phyloP scores from a whole-genome alignment of 2,888 invertebrate genomes.

The Micropterix aruncella region DNA sequence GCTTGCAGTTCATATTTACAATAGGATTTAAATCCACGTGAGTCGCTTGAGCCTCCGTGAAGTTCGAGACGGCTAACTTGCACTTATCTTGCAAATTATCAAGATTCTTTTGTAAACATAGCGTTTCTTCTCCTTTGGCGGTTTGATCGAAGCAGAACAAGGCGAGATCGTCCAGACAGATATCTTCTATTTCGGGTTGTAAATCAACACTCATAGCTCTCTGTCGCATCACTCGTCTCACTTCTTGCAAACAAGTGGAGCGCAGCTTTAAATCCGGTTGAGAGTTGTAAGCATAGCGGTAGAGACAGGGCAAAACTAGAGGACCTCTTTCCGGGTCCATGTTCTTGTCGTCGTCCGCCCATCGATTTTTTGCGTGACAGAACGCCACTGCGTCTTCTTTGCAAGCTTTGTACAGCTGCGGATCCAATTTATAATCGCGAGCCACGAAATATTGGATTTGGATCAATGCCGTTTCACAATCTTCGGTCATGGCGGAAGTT shows the following conservation, averaged over 20 bases:
- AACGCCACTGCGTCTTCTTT: constrained; percentile 70
- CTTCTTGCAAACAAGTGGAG: constrained; percentile 56
- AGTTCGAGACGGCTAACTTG: constrained; percentile 61
- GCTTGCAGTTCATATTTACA: constrained; percentile 67
- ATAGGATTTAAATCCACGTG: constrained; percentile 83
- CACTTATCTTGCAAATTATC: constrained; percentile 57
- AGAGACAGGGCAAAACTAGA: constrained; percentile 81
- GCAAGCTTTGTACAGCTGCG: constrained; percentile 77
- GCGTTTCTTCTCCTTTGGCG: constrained; percentile 83
- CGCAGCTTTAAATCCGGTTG: constrained; percentile 32
- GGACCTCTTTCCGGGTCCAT: constrained; percentile 69
- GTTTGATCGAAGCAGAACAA: constrained; percentile 70
- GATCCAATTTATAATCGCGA: constrained; percentile 86
- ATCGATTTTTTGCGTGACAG: constrained; percentile 66
- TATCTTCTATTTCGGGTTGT: constrained; percentile 86
- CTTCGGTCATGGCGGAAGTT: constrained; percentile 67
- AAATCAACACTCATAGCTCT: constrained; percentile 86
- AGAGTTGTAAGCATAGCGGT: constrained; percentile 50
- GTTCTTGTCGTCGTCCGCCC: constrained; percentile 52
- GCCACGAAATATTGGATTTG: constrained; percentile 97
- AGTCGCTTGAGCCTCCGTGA: constrained; percentile 82
- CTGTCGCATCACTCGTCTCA: constrained; percentile 84
- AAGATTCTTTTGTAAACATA: constrained; percentile 78
- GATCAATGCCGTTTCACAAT: constrained; percentile 82
- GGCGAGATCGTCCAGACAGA: constrained; percentile 77